These are phyloP conservation scores for Hippopotamus amphibius DNA, from an alignment of 2,113 vertebrate species.

Conservation along the genomic window DNA sequence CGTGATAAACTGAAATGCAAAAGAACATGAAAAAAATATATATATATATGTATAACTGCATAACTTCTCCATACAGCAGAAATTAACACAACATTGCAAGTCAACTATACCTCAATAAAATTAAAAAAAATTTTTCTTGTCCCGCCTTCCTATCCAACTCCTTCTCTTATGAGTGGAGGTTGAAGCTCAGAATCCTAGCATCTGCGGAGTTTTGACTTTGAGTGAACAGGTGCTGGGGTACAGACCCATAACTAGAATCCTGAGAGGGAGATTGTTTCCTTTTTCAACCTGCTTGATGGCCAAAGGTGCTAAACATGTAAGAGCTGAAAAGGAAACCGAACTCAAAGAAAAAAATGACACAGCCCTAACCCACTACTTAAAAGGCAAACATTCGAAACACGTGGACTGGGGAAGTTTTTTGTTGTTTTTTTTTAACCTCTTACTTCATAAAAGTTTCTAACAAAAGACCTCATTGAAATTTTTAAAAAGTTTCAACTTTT, in stretches of 20 bases:
- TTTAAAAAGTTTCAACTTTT: background rate
- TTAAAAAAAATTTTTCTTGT: background rate
- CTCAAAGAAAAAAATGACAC: constrained; percentile 17
- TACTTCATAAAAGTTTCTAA: background rate
- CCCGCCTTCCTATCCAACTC: background rate
- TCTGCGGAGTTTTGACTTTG: background rate
- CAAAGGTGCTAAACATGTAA: constrained; percentile 37
- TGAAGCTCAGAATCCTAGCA: background rate
- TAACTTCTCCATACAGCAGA: background rate
- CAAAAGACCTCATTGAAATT: background rate
- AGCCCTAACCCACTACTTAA: background rate
- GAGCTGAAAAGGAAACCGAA: constrained; percentile 50
- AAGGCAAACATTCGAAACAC: constrained; percentile 20
- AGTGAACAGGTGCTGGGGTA: background rate
- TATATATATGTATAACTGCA: background rate
- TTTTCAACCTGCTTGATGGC: background rate
- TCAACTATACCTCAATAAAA: background rate
- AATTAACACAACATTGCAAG: background rate
- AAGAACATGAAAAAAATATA: background rate
- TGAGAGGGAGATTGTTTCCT: constrained; percentile 16
- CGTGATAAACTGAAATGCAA: background rate
- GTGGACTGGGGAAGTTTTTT: background rate
- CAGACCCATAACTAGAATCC: background rate
- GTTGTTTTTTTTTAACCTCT: background rate
- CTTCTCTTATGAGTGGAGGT: background rate